Evolutionary conservation across 1,140 invertebrate species (phyloP).

Genomic region (Sycophila sp.): DNA sequence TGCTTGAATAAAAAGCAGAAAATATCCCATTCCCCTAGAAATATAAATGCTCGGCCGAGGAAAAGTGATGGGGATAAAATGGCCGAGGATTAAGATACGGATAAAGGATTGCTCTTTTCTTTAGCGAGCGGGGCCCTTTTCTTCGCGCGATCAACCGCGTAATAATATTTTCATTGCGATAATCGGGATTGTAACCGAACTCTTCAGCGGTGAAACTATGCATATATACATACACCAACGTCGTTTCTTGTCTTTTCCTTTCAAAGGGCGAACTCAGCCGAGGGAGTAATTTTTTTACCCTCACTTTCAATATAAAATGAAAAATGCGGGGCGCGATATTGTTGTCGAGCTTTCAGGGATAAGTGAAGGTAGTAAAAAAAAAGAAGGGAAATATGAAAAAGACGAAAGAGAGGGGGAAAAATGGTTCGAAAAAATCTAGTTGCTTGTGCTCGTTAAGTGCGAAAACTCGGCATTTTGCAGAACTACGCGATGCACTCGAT

Average conservation of each 20-base stretch:
- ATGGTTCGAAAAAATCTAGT: neutral
- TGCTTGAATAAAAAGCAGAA: neutral
- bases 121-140: too few relatives aligned
- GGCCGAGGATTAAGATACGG: neutral
- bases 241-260: too few relatives aligned
- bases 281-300: too few relatives aligned
- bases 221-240: too few relatives aligned
- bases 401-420: neutral
- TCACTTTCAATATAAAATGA: too few relatives aligned
- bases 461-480: conserved; percentile 17
- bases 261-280: too few relatives aligned
- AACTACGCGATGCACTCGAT: neutral
- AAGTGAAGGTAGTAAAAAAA: too few relatives aligned
- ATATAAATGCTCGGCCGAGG: neutral
- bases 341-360: too few relatives aligned
- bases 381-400: neutral
- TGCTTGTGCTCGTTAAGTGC: conserved; percentile 9
- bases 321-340: neutral
- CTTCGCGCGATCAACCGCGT: too few relatives aligned
- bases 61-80: neutral
- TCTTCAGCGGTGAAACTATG: too few relatives aligned
- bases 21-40: neutral
- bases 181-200: too few relatives aligned
- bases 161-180: neutral
- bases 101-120: neutral